Evolutionary conservation across 2,797 vertebrate genomes (phyloP).

Genomic region (Darevskia mixta): DNA sequence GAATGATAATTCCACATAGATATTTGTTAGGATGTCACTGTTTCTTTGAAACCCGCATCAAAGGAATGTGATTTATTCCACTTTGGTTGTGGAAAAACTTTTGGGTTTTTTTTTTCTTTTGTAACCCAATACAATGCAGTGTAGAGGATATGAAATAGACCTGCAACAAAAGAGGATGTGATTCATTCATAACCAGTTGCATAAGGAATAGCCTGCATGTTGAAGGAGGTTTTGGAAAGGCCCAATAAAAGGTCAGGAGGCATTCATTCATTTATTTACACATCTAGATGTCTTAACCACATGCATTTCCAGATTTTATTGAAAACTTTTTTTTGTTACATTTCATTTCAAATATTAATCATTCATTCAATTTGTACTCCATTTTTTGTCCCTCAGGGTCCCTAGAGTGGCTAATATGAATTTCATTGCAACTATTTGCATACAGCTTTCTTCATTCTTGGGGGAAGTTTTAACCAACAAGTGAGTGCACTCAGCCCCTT

Average conservation of each 20-base stretch:
- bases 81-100: background rate
- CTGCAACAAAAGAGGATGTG: conserved; percentile 14
- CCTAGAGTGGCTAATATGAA: background rate
- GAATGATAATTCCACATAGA: conserved; percentile 10
- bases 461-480: too few species aligned
- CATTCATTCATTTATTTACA: background rate
- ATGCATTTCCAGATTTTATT: background rate
- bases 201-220: background rate
- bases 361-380: background rate
- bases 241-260: background rate
- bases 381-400: background rate
- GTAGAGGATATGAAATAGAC: conserved; percentile 8
- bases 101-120: background rate
- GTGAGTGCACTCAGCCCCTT: too few species aligned
- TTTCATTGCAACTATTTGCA: background rate
- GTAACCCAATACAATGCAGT: background rate
- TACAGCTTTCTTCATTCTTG: background rate
- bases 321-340: background rate
- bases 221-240: background rate
- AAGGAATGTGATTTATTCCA: conserved; percentile 15
- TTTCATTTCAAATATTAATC: background rate
- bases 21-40: conserved; percentile 14
- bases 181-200: background rate
- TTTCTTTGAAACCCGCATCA: background rate
- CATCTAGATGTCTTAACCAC: background rate